Base-by-base conservation (phyloP, 2,113 vertebrate genomes). In the Sminthopsis crassicaudata region DNA sequence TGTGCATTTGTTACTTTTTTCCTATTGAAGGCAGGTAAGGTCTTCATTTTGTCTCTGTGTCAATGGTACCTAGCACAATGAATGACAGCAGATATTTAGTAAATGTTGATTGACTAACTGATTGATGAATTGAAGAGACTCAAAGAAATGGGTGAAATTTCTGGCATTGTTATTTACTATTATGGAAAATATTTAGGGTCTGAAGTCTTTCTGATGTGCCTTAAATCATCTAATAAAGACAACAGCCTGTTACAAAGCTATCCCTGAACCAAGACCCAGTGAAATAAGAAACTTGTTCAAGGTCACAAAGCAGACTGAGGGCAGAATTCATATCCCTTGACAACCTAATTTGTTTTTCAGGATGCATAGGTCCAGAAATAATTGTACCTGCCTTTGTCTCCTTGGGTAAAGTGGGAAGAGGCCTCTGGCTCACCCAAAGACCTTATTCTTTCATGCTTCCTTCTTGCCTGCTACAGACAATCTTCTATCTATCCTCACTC, bases 401-500 rank as follows among this genome's bases (percentile, higher is more conserved):
- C n/a, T 42, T 42, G n/a, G 67, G n/a, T 76, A n/a, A 76, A 5
- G 22, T 84, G 7, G 67, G n/a, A 84, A 84, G 67, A n/a, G 67
- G 16, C 19, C n/a, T 84, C 67, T 84, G 67, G 6, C 42, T 42
- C 19, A 23, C 67, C 36, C 36, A 84, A 23, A 42, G n/a, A 42
- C 19, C 36, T 76, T 67, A n/a, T 76, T 42, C 96, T 94, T 53
- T 50, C 88, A 88, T 92, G 90, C 54, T 55, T 93, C 92, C 51
- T 52, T 30, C 23, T 36, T 7, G 36, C 52, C 91, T 46, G 53
- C 36, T 54, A 46, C 14, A 9, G 7, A 91, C 16, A 26, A 46
- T 0, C 42, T 76, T n/a, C 2, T 93, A 96, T 96, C 93, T 91
- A 93, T 76, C 94, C 67, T n/a, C 42, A 42, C n/a, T 2, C 67